Evolutionary conservation across 2,797 vertebrate species (phyloP), one percentile per base, ranked within the genome.

Genomic region (Lateolabrax maculatus): DNA sequence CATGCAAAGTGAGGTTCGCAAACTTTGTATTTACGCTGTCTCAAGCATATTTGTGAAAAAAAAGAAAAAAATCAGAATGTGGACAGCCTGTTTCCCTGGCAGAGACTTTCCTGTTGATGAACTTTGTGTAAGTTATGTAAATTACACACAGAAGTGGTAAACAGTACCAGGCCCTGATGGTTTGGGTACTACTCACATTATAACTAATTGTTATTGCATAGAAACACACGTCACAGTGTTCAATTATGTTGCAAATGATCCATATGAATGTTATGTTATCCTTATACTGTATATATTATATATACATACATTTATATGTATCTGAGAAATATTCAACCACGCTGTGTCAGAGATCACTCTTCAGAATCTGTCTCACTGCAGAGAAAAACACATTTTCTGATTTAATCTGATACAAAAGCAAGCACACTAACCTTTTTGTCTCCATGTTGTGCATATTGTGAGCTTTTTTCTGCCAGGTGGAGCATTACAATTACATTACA

Each of bases 41-140:
- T 70, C 19, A 23, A 70, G 55, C 18, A 72, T 61, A 67, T 18
- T 67, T 72, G 36, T 46, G 25, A 80, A 83, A 75, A 60, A 36
- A 71, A 75, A 75, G 15, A 23, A 27, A 67, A 77, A 62, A 31
- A 1, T 9, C 31, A 3, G 19, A 48, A 34, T 11, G 15, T 43
- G 7, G 8, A 80, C 87, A 80, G 41, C 12, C 29, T 64, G 46
- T 44, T 84, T 4, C 9, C 31, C 44, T 27, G 19, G 53, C 5
- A 55, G 27, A 53, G 12, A 23, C 6, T n/a, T 48, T 43, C 9
- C 16, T 18, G 21, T 15, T 2, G 18, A 21, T 53, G 6, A 36
- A 5, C 36, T 63, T 44, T 1, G 60, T 65, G 3, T 34, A 46
- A 62, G 77, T 53, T 31, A 52, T 31, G 9, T 52, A 9, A 70